These are phyloP conservation scores for Perca fluviatilis DNA, from an alignment of 2,113 vertebrate genomes.

Conservation along the genomic window DNA sequence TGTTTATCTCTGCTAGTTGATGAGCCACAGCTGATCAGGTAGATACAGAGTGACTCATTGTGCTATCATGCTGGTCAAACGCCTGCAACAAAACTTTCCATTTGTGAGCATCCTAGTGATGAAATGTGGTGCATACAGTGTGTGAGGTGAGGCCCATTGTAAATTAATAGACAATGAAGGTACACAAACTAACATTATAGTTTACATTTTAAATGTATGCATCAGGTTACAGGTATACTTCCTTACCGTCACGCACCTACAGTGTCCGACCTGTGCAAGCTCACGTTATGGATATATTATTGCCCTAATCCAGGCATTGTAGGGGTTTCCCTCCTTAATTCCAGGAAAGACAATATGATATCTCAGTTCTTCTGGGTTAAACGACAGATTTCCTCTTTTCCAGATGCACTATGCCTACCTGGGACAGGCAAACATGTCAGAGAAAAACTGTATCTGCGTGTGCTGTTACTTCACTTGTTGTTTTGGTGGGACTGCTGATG, in stretches of 20 bases:
- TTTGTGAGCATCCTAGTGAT: no score
- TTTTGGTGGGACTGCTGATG: slow-evolving; percentile 25
- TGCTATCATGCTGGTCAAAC: no score
- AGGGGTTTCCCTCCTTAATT: background rate
- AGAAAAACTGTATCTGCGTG: background rate
- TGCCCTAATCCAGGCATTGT: background rate
- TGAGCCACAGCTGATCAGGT: no score
- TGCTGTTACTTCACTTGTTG: slow-evolving; percentile 14
- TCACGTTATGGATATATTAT: background rate
- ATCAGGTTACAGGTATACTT: background rate
- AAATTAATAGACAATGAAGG: no score
- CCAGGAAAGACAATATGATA: background rate
- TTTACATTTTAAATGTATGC: no score
- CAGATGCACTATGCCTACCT: slow-evolving; percentile 35
- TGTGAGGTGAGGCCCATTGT: no score
- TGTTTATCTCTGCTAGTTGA: background rate
- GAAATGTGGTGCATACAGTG: no score
- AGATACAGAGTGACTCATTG: no score
- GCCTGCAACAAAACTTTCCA: no score
- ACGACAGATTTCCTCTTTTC: background rate
- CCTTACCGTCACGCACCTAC: background rate
- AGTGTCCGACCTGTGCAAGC: background rate
- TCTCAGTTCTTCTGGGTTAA: background rate
- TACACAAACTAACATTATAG: no score
- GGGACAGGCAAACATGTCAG: background rate